Base-by-base conservation (phyloP, 2,113 vertebrate species). In the Crotophaga sulcirostris region DNA sequence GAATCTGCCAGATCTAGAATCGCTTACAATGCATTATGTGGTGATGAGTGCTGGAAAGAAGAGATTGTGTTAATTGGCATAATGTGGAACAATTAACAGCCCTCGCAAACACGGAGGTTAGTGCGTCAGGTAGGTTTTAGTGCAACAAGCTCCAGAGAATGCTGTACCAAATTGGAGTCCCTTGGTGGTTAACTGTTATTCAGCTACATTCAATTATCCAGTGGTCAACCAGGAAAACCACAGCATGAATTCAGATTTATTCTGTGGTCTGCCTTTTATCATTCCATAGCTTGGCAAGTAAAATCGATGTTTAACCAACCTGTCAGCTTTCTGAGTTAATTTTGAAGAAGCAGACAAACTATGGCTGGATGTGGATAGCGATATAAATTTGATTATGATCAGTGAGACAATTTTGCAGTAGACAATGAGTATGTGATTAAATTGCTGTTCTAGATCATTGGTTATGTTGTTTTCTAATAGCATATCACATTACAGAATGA, bases 141-240 rank as follows among this genome's bases (percentile, higher is more conserved):
- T 68, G 68, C n/a, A 84, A 64, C 28, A 75, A 76, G 70, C 77
- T 84, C 49, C 77, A 79, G 59, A 76, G 51, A 66, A 55, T 36
- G 62, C 70, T 58, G 16, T 69, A 76, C 72, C 66, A 94, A 79
- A 40, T 72, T 74, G 44, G 56, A 25, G 25, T 84, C 44, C 58
- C 44, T 87, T 82, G 70, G 45, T 68, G n/a, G 31, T 73, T 89
- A 78, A 52, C 70, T 78, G 0, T 84, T 94, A 69, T 36, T 82
- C 49, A 91, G 55, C 23, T 85, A 51, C 7, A 85, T 83, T 76
- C 67, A 88, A 2, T 88, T 93, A 70, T 55, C 51, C 67, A 24
- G 34, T 85, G 78, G 78, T 77, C 93, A 93, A 44, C 82, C 67
- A 86, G 75, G 59, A 91, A 69, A 94, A 69, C 29, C 78, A 49